Evolutionary conservation across 1,140 invertebrate genomes (phyloP), one percentile per base, ranked within the genome.

Genomic region (Drosophila parvula): DNA sequence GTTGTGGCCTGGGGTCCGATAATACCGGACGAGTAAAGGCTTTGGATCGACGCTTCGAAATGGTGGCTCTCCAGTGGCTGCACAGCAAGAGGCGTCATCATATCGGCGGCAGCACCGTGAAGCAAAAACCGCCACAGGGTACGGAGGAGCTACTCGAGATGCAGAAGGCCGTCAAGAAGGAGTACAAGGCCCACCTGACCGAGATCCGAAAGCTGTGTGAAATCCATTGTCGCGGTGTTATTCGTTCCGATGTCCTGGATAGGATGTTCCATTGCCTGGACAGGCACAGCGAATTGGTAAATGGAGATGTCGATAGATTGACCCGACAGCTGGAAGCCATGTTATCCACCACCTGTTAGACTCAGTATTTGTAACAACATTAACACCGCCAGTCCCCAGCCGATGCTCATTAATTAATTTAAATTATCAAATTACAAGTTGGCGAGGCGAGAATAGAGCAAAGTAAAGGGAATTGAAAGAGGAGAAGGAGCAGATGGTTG

Each of bases 341-440:
- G 4, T 5, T 34, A n/a, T 57, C 12, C 11, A 16, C n/a, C 18
- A 34, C n/a, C 50, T 40, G n/a, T 36, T 50, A 34, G 16, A 36
- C 16, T 14, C 9, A 43, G 22, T 14, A 45, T 32, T 30, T 61
- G 44, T 34, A 62, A 28, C 41, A 41, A 63, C 38, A 56, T 60
- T 55, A 43, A 51, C 36, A 57, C 41, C 36, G 30, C 41, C 47
- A 40, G 38, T 27, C 18, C n/a, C 32, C 22, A 22, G 6, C 0
- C 6, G 40, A 28, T 60, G 59, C 60, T 65, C 62, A 53, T 77
- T 77, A 81, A 77, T 81, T 77, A 63, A 73, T 73, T 81, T 65
- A 55, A 81, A 76, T 77, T 67, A 84, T 83, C 73, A 71, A 79
- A 77, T 82, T 75, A 60, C 48, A 58, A 69, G 57, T 58, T 30